Conservation (phyloP, 2,113 vertebrate genomes). For the Acanthisitta chloris region DNA sequence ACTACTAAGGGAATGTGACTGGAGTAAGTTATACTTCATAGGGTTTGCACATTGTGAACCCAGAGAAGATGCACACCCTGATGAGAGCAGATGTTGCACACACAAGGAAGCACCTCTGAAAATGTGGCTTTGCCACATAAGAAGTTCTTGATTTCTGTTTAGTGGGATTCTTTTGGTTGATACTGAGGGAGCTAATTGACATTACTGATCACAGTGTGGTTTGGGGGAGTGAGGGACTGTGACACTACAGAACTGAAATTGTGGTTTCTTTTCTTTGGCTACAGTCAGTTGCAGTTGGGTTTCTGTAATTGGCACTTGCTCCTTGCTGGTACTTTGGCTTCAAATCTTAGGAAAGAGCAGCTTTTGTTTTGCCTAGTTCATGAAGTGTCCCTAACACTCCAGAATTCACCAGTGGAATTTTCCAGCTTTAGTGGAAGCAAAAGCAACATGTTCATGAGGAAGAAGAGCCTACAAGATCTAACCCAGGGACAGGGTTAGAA, state of each 20-base stretch:
- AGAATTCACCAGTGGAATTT: neutral
- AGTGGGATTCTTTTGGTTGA: neutral
- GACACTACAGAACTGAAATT: neutral
- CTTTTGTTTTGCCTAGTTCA: neutral
- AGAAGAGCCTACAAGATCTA: neutral
- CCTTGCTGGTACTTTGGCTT: neutral
- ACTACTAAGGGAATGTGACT: constrained; percentile 24
- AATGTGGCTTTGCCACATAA: neutral
- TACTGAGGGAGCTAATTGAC: neutral
- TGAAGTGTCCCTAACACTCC: neutral
- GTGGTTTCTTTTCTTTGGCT: neutral
- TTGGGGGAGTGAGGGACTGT: neutral
- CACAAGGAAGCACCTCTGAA: neutral
- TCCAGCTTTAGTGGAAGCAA: neutral
- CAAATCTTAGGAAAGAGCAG: neutral
- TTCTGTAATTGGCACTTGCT: neutral
- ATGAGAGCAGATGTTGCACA: neutral
- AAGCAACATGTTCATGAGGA: neutral
- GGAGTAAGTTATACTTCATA: neutral
- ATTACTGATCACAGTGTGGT: neutral
- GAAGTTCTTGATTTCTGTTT: neutral
- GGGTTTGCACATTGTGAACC: constrained; percentile 8
- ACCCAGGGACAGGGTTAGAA: neutral
- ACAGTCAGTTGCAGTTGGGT: neutral
- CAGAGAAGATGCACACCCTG: neutral